phyloP scores from a whole-genome alignment of 2,888 invertebrate species.

The Leptogaster cylindrica region DNA sequence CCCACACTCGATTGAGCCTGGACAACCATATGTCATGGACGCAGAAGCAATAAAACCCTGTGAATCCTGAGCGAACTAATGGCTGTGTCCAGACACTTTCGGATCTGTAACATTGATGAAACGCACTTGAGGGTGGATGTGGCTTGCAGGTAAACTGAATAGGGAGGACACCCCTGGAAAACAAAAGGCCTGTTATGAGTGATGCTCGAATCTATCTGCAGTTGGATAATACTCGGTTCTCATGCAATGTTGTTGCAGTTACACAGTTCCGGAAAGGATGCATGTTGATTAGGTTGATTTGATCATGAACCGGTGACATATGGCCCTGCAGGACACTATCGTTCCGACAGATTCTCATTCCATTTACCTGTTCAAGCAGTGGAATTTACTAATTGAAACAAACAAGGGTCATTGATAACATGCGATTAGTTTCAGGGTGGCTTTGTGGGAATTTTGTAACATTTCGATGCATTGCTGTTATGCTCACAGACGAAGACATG shows the following conservation, averaged over 20 bases:
- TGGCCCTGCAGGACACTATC: not conserved
- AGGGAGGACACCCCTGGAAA: not conserved
- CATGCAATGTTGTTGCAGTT: conserved; percentile 4
- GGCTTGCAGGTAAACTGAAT: not conserved
- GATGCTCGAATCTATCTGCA: conserved; percentile 39
- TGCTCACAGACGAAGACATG: not conserved
- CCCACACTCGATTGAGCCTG: conserved; percentile 43
- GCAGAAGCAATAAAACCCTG: not conserved
- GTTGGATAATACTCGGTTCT: conserved; percentile 26
- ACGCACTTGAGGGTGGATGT: conserved; percentile 14
- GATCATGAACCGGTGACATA: conserved; percentile 32
- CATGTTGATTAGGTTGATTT: not conserved
- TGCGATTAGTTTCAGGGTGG: not conserved
- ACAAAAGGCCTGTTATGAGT: conserved; percentile 33
- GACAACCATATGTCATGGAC: conserved; percentile 37
- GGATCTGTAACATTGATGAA: conserved; percentile 1
- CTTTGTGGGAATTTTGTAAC: not conserved
- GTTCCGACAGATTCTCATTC: not conserved
- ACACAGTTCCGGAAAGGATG: conserved; percentile 9
- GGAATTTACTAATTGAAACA: conserved; percentile 1
- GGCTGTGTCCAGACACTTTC: conserved; percentile 40
- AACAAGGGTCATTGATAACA: not conserved
- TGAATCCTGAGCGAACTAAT: conserved; percentile 2
- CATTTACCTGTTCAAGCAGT: not conserved
- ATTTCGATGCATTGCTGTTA: not conserved